Evolutionary conservation across 2,113 vertebrate genomes (phyloP).

Genomic region (Syngnathoides biaculeatus): DNA sequence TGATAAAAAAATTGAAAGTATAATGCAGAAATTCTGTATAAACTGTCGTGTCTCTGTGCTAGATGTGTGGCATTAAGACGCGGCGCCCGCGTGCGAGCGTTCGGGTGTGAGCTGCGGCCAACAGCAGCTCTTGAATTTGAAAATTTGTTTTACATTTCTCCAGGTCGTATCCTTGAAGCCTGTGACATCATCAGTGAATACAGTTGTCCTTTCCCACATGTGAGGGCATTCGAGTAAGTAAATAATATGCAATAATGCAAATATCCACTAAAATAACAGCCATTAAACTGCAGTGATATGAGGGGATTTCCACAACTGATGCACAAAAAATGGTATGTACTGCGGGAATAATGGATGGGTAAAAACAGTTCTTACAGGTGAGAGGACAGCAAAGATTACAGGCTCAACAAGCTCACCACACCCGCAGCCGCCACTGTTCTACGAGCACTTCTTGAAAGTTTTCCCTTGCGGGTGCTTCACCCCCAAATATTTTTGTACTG

Average conservation of each 20-base stretch:
- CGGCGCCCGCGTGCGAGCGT: not conserved
- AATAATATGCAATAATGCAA: too few relatives aligned
- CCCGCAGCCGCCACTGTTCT: not conserved
- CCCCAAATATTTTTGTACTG: conserved; percentile 10
- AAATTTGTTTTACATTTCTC: not conserved
- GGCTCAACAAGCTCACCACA: too few relatives aligned
- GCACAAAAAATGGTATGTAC: not conserved
- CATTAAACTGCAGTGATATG: too few relatives aligned
- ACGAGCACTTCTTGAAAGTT: conserved; percentile 42
- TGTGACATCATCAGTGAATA: not conserved
- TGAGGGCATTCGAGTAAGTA: not conserved
- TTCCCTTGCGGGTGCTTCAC: conserved; percentile 31
- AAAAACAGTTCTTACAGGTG: not conserved
- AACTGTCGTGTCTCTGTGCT: not conserved
- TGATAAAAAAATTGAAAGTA: too few relatives aligned
- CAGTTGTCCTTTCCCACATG: not conserved
- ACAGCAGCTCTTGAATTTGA: not conserved
- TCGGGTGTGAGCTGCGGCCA: not conserved
- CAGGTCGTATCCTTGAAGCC: not conserved
- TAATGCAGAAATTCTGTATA: not conserved
- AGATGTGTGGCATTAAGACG: not conserved
- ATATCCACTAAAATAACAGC: too few relatives aligned
- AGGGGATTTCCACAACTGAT: too few relatives aligned
- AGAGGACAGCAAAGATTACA: too few relatives aligned
- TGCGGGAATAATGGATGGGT: not conserved